phyloP scores from a whole-genome alignment of 2,888 invertebrate species.

The Melieria crassipennis region DNA sequence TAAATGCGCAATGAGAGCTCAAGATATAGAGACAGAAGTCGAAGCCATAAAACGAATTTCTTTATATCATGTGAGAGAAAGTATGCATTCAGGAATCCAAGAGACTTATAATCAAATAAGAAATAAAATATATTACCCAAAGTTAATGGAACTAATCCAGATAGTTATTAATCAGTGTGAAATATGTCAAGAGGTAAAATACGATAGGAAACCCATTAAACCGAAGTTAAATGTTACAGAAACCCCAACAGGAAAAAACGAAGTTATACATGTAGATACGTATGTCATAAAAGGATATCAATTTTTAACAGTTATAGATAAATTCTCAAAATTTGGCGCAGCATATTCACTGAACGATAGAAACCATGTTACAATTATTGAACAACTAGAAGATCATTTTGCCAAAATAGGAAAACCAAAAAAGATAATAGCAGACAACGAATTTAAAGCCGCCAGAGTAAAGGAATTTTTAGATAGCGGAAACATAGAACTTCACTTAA shows the following conservation, averaged over 20 bases:
- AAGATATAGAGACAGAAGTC: constrained; percentile 13
- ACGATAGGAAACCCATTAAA: constrained; percentile 17
- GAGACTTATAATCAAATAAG: not conserved
- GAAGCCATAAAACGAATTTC: constrained; percentile 12
- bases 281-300: not conserved
- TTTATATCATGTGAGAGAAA: constrained; percentile 9
- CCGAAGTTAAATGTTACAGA: not conserved
- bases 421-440: constrained; percentile 11
- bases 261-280: constrained; percentile 2
- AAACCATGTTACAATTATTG: not conserved
- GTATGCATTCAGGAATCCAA: not conserved
- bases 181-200: constrained; percentile 13
- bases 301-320: not conserved
- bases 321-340: not conserved
- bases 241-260: constrained; percentile 4
- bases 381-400: not conserved
- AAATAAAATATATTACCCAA: constrained; percentile 18
- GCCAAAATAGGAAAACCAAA: constrained; percentile 2
- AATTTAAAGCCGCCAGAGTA: too few relatives aligned
- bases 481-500: too few relatives aligned
- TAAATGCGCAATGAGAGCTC: constrained; percentile 7
- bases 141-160: constrained; percentile 2
- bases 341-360: constrained; percentile 1
- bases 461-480: too few relatives aligned
- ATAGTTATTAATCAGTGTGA: too few relatives aligned